Evolutionary conservation across 2,888 invertebrate genomes (phyloP), one percentile per base, ranked within the genome.

Genomic region (Plutella xylostella): DNA sequence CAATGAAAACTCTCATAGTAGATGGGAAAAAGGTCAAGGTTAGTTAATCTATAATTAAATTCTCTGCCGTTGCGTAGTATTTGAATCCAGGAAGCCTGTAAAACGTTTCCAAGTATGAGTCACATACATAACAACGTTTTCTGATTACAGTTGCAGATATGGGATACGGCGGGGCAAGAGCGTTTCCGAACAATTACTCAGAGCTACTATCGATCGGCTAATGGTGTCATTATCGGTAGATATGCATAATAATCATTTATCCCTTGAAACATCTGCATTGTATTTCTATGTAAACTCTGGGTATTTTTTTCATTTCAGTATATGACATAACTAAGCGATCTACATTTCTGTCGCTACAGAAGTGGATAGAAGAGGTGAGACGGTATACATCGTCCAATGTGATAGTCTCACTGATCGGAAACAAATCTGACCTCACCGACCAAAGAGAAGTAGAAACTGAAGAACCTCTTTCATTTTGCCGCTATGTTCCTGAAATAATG

Each of bases 151-250:
- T 85, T 94, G 50, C 96, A 96, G 87, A 96, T 97, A 66, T 97
- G 97, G 97, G 97, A 97, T 77, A 97, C 97, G 9, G 97, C 97
- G 45, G 97, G 97, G 0, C 97, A 97, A 67, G 97, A 98, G 74
- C 86, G 97, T 51, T 97, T 98, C 78, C 89, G 97, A 49, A 97
- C 97, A 4, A 97, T 98, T 57, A 98, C 97, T 1, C 97, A 97
- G 71, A 96, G 96, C 70, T 97, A 97, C 71, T 98, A 97, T 77
- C 90, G 98, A 64, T 96, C 96, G 55, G 97, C 97, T 34, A 96
- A 98, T 85, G 97, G 97, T 56, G 97, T 98, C 49, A 93, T 98
- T 55, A 91, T 98, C 64, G 92, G 92, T 92, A 83, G 28, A n/a
- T n/a, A n/a, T 38, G 4, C 7, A 28, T 18, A 18, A 19, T 15